Evolutionary conservation across 2,888 invertebrate species (phyloP).

Genomic region (Drosophila kuntzei): DNA sequence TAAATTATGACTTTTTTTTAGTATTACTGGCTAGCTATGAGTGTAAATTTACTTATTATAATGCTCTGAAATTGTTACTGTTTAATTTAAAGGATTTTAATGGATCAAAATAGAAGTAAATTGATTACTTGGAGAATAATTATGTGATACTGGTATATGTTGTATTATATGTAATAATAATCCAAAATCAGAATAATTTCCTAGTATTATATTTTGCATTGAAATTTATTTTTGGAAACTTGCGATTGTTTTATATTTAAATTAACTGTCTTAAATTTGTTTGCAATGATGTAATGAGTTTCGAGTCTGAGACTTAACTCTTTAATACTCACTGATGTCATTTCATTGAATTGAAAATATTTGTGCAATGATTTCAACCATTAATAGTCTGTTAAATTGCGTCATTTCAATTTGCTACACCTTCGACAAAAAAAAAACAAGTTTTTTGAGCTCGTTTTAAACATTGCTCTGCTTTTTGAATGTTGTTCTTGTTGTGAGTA

Average conservation of each 20-base stretch:
- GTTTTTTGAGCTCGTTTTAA: slow-evolving; percentile 64
- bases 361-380: slow-evolving; percentile 52
- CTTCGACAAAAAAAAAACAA: slow-evolving; percentile 31
- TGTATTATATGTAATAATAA: no score
- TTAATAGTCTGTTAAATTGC: slow-evolving; percentile 34
- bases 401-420: slow-evolving; percentile 36
- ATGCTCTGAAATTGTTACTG: neutral
- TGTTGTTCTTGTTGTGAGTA: slow-evolving; percentile 3
- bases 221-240: no score
- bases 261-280: slow-evolving; percentile 2
- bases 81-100: neutral
- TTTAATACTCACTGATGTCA: slow-evolving; percentile 53
- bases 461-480: slow-evolving; percentile 33
- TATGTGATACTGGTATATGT: no score
- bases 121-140: no score
- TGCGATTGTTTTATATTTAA: neutral
- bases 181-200: no score
- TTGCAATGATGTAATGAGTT: slow-evolving; percentile 31
- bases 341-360: slow-evolving; percentile 38
- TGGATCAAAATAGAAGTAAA: no score
- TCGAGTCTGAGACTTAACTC: neutral
- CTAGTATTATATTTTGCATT: no score
- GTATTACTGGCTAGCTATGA: neutral
- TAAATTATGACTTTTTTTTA: neutral
- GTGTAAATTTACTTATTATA: neutral